Evolutionary conservation across 1,140 invertebrate species (phyloP).

Genomic region (Drosophila varians): DNA sequence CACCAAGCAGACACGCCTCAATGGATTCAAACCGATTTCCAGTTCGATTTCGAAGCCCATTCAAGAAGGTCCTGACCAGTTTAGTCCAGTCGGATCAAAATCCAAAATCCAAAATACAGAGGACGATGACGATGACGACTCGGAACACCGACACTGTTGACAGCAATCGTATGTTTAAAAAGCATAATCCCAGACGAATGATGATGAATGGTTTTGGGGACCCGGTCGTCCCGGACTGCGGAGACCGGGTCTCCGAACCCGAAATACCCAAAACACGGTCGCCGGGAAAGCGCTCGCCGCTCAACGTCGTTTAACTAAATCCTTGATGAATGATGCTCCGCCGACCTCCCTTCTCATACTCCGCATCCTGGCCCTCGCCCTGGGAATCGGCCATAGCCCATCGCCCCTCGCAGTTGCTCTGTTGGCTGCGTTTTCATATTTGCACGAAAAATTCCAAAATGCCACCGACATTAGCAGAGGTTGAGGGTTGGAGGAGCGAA

Average conservation of each 20-base stretch:
- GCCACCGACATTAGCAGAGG: slow-evolving; percentile 68
- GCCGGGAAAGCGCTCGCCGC: slow-evolving; percentile 44
- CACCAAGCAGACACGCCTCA: slow-evolving; percentile 32
- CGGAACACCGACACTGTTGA: slow-evolving; percentile 74
- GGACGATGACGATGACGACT: slow-evolving; percentile 42
- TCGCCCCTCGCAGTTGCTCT: slow-evolving; percentile 9
- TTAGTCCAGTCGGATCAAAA: neutral
- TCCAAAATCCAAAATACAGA: slow-evolving; percentile 2
- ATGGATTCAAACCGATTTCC: slow-evolving; percentile 41
- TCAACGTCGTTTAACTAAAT: slow-evolving; percentile 80
- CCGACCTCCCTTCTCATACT: slow-evolving; percentile 17
- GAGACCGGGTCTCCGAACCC: neutral
- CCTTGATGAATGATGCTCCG: slow-evolving; percentile 77
- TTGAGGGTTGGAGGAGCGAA: slow-evolving; percentile 34
- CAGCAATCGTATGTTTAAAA: slow-evolving; percentile 82
- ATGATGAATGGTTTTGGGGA: slow-evolving; percentile 69
- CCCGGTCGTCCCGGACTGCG: no score
- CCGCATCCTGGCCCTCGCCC: neutral
- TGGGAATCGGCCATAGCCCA: no score
- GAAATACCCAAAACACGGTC: slow-evolving; percentile 24
- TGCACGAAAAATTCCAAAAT: slow-evolving; percentile 72
- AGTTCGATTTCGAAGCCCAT: slow-evolving; percentile 28
- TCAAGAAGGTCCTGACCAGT: slow-evolving; percentile 10
- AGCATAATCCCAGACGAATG: slow-evolving; percentile 81
- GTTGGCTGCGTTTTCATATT: slow-evolving; percentile 66